phyloP scores from a whole-genome alignment of 2,113 vertebrate species.

The Stercorarius parasiticus region DNA sequence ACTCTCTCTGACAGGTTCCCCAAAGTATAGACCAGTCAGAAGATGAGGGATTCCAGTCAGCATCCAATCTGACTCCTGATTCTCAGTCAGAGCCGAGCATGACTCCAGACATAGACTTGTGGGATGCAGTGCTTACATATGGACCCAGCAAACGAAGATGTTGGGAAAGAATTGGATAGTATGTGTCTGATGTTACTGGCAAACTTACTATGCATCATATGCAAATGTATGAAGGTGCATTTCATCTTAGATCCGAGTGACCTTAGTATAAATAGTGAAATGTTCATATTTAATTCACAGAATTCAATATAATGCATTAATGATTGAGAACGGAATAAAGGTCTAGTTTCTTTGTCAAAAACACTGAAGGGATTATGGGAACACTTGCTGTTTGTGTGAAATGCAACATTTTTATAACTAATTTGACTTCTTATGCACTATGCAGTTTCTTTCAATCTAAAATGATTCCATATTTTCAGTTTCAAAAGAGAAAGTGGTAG shows the following conservation, averaged over 20 bases:
- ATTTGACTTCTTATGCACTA: neutral
- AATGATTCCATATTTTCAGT: neutral
- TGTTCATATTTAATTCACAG: neutral
- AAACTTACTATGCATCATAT: neutral
- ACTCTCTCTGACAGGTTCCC: constrained; percentile 81
- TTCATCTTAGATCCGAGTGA: neutral
- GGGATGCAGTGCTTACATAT: constrained; percentile 88
- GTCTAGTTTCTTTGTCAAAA: neutral
- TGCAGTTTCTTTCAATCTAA: neutral
- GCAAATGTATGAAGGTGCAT: neutral
- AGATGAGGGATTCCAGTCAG: constrained; percentile 96
- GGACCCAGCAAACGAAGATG: constrained; percentile 87
- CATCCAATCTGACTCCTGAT: constrained; percentile 96
- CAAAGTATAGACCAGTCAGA: constrained; percentile 91
- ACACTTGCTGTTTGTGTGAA: neutral
- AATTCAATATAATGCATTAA: neutral
- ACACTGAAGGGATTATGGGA: neutral
- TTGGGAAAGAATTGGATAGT: constrained; percentile 98
- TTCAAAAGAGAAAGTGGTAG: neutral
- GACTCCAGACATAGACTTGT: constrained; percentile 87
- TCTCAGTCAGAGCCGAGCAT: constrained; percentile 90
- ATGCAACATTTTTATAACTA: neutral
- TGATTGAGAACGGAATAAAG: neutral
- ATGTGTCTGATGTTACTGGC: constrained; percentile 32
- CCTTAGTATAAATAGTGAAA: neutral